These are phyloP conservation scores for Pseudomyrmex flavicornis DNA, from an alignment of 1,140 invertebrate genomes.

Conservation along the genomic window DNA sequence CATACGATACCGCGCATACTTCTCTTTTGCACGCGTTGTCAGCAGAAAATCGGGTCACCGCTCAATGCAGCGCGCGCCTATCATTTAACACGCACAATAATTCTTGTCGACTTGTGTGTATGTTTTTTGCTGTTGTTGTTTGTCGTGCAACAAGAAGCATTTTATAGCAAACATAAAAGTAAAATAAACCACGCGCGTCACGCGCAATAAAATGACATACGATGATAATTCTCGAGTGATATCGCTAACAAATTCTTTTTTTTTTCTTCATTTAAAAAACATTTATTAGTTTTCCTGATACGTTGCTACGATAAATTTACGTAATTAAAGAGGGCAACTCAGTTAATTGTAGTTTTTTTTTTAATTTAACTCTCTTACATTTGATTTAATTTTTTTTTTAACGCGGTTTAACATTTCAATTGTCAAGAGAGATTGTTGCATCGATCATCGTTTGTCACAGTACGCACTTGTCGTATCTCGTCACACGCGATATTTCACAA, in stretches of 20 bases:
- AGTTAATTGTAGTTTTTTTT: not conserved
- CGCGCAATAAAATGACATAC: not conserved
- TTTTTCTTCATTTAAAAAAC: not conserved
- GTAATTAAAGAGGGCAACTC: not conserved
- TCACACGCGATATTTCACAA: not conserved
- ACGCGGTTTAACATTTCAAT: no score
- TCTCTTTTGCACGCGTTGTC: conserved; percentile 25
- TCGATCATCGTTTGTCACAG: no score
- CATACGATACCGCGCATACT: not conserved
- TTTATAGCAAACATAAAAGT: not conserved
- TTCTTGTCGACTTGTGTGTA: not conserved
- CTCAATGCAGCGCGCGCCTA: not conserved
- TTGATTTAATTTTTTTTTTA: no score
- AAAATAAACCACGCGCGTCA: no score
- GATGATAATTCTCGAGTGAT: not conserved
- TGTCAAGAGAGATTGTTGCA: no score
- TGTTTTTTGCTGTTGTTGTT: not conserved
- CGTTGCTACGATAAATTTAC: not conserved
- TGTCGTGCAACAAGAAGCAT: not conserved
- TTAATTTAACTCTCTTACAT: no score
- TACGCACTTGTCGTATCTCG: not conserved
- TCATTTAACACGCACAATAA: not conserved
- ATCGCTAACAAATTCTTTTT: not conserved
- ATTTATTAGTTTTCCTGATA: not conserved
- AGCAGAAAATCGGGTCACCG: not conserved